Conservation (phyloP, 2,888 invertebrate species). For the Laspeyria flexula region DNA sequence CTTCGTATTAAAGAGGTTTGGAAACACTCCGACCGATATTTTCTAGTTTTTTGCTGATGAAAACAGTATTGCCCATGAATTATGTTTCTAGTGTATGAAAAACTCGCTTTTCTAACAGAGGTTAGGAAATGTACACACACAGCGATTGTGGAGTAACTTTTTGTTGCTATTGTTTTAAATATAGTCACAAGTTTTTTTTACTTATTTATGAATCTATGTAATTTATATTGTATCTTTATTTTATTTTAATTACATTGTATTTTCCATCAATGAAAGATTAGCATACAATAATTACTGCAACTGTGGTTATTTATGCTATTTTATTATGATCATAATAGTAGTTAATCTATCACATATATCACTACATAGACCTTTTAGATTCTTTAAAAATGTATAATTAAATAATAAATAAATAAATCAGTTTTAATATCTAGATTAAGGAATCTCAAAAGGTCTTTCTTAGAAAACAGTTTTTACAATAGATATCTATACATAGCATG, state of each 20-base stretch:
- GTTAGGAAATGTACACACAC: background rate
- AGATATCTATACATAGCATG: slow-evolving; percentile 20
- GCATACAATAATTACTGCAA: background rate
- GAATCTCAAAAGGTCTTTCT: slow-evolving; percentile 33
- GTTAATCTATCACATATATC: slow-evolving; percentile 37
- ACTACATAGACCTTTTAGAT: slow-evolving; percentile 37
- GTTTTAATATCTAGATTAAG: slow-evolving; percentile 8
- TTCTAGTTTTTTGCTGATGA: background rate
- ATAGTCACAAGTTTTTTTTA: background rate
- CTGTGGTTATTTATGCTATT: slow-evolving; percentile 2
- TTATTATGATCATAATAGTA: slow-evolving; percentile 9
- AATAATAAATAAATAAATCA: background rate
- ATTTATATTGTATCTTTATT: background rate
- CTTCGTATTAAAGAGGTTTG: slow-evolving; percentile 15
- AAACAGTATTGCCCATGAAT: background rate
- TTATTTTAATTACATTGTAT: background rate
- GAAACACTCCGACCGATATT: background rate
- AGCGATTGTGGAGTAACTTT: slow-evolving; percentile 3
- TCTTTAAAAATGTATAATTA: slow-evolving; percentile 16
- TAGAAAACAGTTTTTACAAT: slow-evolving; percentile 37
- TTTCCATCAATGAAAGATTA: background rate
- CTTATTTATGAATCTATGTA: background rate
- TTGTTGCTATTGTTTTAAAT: background rate
- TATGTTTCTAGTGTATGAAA: background rate
- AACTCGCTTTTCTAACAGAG: background rate